A percentile compares a stretch with the other conserved stretches of the same genome.
Evolutionary conservation across 2,113 vertebrate genomes (phyloP).

Genomic region (Cephalopholis sonnerati): DNA sequence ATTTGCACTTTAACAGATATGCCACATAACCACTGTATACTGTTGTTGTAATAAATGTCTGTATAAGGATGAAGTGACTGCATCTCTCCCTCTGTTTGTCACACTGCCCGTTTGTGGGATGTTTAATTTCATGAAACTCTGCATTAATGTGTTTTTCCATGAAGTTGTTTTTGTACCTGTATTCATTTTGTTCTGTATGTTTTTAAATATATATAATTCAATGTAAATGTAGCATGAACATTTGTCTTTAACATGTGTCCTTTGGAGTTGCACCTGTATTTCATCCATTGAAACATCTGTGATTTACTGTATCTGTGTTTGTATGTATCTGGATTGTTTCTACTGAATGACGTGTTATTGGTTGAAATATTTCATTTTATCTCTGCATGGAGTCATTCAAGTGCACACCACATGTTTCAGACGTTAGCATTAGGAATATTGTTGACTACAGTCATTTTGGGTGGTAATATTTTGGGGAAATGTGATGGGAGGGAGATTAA

Average conservation of each 20-base stretch:
- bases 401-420: slow-evolving; percentile 43
- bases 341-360: neutral
- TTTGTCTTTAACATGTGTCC: neutral
- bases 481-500: neutral
- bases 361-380: slow-evolving; percentile 6
- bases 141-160: slow-evolving; percentile 6
- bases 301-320: neutral
- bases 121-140: slow-evolving; percentile 17
- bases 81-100: slow-evolving; percentile 15
- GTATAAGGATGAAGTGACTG: slow-evolving; percentile 19
- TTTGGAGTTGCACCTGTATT: slow-evolving; percentile 19
- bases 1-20: slow-evolving; percentile 17
- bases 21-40: slow-evolving; percentile 14
- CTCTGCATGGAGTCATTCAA: slow-evolving; percentile 12
- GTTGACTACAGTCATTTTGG: neutral
- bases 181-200: slow-evolving; percentile 7
- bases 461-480: neutral
- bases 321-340: slow-evolving; percentile 25
- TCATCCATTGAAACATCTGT: slow-evolving; percentile 1
- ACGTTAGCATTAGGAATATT: neutral
- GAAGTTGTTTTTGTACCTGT: neutral
- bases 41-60: slow-evolving; percentile 26
- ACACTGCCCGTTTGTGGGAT: slow-evolving; percentile 2
- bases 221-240: slow-evolving; percentile 2
- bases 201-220: neutral